Evolutionary conservation across 2,797 vertebrate genomes (phyloP), one percentile per base, ranked within the genome.

Genomic region (Zalophus californianus): DNA sequence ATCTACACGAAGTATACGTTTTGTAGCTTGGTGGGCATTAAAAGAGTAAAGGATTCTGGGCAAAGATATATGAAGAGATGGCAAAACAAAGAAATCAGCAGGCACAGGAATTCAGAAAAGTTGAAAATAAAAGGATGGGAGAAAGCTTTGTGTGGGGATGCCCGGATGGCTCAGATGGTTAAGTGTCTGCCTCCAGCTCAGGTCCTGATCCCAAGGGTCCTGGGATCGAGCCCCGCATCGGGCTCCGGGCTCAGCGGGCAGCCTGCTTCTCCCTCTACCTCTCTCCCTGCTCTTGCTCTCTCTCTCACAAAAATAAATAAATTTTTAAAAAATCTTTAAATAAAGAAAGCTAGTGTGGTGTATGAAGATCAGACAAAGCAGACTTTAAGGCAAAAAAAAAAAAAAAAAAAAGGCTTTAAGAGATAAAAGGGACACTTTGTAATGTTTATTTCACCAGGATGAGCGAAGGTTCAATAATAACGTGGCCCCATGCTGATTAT

Each of bases 371-470:
- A 68, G 16, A 5, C 38, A 58, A 68, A 66, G 25, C 7, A 35
- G 52, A 86, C 38, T 29, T 23, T 13, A 79, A 73, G 38, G 54
- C 44, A 77, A 77, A 77, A n/a, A 73, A 52, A n/a, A 66, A n/a
- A n/a, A n/a, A n/a, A n/a, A n/a, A 66, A 73, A 41, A 73, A 44
- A 41, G 4, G 20, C 8, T 91, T 86, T 58, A 85, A 7, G 12
- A 89, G 6, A 52, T 60, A 91, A 86, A 84, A 96, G 21, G 27
- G 58, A 44, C 15, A 41, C 27, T 87, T 58, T 35, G 73, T 52
- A 41, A 90, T 54, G 11, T 44, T 66, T 68, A 86, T 82, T 86
- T 86, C 23, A 68, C 12, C 15, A 60, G 75, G 50, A 86, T 85
- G 21, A 41, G 20, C 11, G 5, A 66, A 94, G 32, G 32, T 75